Conservation (phyloP, 2,888 invertebrate genomes). For the Netelia melanura region DNA sequence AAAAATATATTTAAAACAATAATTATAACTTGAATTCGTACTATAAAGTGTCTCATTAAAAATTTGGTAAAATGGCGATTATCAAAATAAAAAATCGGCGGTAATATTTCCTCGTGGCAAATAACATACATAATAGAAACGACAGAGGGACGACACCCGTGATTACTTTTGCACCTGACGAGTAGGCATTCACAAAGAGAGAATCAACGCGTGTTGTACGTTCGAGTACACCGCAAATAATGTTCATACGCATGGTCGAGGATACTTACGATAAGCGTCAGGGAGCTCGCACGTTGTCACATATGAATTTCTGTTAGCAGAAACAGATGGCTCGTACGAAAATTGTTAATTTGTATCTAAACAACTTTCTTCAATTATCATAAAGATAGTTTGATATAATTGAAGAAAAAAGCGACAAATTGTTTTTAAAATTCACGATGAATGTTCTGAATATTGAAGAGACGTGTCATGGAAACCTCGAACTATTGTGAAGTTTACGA, state of each 20-base stretch:
- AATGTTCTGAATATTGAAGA: background rate
- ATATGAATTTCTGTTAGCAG: constrained; percentile 9
- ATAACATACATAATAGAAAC: background rate
- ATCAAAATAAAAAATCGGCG: background rate
- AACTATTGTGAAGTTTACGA: no score
- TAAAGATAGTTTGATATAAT: constrained; percentile 8
- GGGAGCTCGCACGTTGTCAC: constrained; percentile 1
- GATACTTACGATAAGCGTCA: background rate
- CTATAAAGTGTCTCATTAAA: no score
- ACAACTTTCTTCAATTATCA: constrained; percentile 6
- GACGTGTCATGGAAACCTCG: background rate
- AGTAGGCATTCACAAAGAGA: constrained; percentile 3
- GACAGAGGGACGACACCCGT: background rate
- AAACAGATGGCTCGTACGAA: background rate
- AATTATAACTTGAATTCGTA: no score
- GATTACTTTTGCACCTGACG: constrained; percentile 5
- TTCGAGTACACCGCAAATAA: constrained; percentile 59
- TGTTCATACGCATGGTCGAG: constrained; percentile 49
- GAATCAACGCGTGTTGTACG: constrained; percentile 2
- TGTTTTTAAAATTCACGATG: background rate
- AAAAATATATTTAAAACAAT: no score
- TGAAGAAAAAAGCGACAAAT: background rate
- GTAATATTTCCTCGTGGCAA: background rate
- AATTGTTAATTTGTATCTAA: constrained; percentile 8
- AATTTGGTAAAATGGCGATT: background rate